Base-by-base conservation (phyloP, 1,140 invertebrate genomes). In the Akabosia matsudoensis region DNA sequence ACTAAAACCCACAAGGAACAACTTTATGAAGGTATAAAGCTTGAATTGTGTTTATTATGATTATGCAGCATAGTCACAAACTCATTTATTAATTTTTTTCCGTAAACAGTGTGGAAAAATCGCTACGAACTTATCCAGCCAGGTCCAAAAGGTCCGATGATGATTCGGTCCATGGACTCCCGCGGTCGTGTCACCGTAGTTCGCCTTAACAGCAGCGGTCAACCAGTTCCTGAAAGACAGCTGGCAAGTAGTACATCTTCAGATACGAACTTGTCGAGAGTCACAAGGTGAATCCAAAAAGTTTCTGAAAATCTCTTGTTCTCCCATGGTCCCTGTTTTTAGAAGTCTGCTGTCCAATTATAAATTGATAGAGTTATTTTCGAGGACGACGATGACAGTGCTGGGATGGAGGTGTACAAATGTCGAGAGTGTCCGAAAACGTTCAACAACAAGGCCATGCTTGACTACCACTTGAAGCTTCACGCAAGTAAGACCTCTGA, bases 81-180 rank as follows among this genome's bases (percentile, higher is more conserved):
- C 18, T 18, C 37, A 18, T 45, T 45, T 45, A 10, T 45, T 18
- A 7, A 45, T 45, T 45, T 45, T 45, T 45, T 10, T 45, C 18
- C 7, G 7, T 45, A 45, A 54, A 51, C 51, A 72, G 76, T 67
- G 0, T 33, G 74, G 54, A 67, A 75, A 22, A 67, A 28, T 70
- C 54, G 54, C 26, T 75, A 33, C 33, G 56, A 70, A 1, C 18
- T 75, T n/a, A 31, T 75, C 37, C 76, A 76, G 33, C 76, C 76
- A 13, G 76, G 76, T 13, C 76, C 76, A 1, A 76, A 76, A 33
- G 72, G 56, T 30, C 76, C 76, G 16, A 52, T 76, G 16, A 76
- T 76, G 76, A 76, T 76, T 24, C 71, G 76, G 4, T 76, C 76
- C 2, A 76, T 76, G 76, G 76, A 76, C 51, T 76, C 76, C n/a